Percentiles rank a stretch among this genome's conserved stretches.
These are phyloP conservation scores for Parasteatoda lunata DNA, from an alignment of 2,888 invertebrate species.

Conservation along the genomic window DNA sequence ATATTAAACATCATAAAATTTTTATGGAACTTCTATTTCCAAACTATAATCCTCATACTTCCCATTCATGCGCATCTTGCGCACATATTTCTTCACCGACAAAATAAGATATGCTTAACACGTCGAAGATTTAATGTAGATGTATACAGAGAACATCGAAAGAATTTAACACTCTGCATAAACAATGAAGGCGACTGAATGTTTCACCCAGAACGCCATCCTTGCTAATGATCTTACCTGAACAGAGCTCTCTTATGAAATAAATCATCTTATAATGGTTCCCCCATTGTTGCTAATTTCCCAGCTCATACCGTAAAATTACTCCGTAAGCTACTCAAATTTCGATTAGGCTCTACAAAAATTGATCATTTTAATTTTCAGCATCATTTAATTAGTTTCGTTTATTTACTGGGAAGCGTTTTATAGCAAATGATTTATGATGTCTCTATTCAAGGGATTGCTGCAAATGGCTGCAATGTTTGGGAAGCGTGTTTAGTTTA, in stretches of 20 bases:
- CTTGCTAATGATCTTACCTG: conserved; percentile 24
- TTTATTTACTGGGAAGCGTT: background rate
- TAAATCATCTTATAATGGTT: conserved; percentile 30
- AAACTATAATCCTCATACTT: too few relatives aligned
- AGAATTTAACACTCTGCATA: conserved; percentile 9
- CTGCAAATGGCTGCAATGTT: background rate
- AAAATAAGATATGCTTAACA: background rate
- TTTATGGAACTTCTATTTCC: too few relatives aligned
- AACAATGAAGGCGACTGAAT: conserved; percentile 3
- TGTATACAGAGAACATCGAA: conserved; percentile 7
- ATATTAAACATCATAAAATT: too few relatives aligned
- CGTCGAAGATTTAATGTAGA: conserved; percentile 1
- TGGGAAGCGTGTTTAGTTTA: too few relatives aligned
- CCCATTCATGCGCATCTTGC: too few relatives aligned
- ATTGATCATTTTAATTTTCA: conserved; percentile 5
- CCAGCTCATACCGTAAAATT: background rate
- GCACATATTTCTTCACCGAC: too few relatives aligned
- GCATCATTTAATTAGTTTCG: conserved; percentile 5
- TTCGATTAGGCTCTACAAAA: background rate
- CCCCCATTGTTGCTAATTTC: conserved; percentile 12
- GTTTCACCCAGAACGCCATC: background rate
- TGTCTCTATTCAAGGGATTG: background rate
- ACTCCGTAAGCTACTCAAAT: conserved; percentile 1
- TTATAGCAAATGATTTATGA: background rate
- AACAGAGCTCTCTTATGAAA: background rate